phyloP scores from a whole-genome alignment of 2,888 invertebrate genomes.

The Torymus texanus region DNA sequence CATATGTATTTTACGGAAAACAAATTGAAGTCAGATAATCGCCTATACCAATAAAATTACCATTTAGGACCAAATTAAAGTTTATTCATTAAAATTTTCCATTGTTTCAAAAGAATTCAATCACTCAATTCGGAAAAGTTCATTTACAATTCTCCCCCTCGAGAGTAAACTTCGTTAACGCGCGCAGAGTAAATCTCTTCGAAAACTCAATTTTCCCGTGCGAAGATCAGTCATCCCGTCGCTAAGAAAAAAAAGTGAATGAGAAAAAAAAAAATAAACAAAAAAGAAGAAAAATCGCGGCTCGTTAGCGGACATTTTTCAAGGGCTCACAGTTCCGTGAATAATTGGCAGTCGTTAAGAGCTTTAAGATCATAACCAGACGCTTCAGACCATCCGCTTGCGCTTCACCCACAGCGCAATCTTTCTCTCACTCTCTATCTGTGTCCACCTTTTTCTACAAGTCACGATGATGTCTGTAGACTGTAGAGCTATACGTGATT shows the following conservation, averaged over 20 bases:
- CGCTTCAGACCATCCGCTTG: slow-evolving; percentile 36
- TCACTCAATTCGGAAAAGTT: slow-evolving; percentile 45
- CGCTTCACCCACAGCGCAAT: slow-evolving; percentile 24
- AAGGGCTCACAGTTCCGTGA: slow-evolving; percentile 58
- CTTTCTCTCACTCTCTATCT: slow-evolving; percentile 10
- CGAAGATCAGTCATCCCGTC: slow-evolving; percentile 54
- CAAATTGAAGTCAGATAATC: no score
- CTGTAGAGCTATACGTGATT: slow-evolving; percentile 31
- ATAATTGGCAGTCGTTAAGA: slow-evolving; percentile 69
- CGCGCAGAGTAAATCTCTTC: slow-evolving; percentile 52
- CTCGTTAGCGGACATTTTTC: slow-evolving; percentile 63
- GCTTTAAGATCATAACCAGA: slow-evolving; percentile 59
- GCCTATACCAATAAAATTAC: no score
- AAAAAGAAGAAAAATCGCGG: slow-evolving; percentile 56
- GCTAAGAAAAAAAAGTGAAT: slow-evolving; percentile 2
- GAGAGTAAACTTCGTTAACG: slow-evolving; percentile 54
- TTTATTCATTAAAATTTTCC: no score
- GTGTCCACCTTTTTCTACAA: slow-evolving; percentile 16
- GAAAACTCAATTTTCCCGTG: slow-evolving; percentile 56
- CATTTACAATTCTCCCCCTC: slow-evolving; percentile 15
- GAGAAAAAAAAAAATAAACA: slow-evolving; percentile 22
- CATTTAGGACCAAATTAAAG: no score
- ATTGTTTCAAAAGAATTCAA: slow-evolving; percentile 31
- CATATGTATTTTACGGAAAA: no score
- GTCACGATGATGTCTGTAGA: slow-evolving; percentile 34